Conservation (phyloP, 2,113 vertebrate species). For the Hypomesus transpacificus region DNA sequence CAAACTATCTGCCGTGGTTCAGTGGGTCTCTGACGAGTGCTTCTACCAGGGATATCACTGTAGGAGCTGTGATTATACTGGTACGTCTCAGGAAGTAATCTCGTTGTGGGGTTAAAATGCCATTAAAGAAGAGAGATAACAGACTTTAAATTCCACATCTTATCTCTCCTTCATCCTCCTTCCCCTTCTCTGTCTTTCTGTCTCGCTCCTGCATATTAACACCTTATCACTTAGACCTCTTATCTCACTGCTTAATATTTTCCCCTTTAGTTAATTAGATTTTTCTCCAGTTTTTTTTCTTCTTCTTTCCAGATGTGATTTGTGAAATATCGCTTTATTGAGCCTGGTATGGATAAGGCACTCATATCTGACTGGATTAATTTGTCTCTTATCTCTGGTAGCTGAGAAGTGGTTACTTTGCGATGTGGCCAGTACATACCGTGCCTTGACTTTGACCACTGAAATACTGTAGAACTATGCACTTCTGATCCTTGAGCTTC, state of each 20-base stretch:
- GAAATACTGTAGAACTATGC: not conserved
- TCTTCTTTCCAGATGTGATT: not conserved
- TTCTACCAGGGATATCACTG: conserved; percentile 13
- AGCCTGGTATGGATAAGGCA: conserved; percentile 27
- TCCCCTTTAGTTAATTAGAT: conserved; percentile 35
- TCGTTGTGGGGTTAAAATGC: conserved; percentile 36
- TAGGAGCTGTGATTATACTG: conserved; percentile 18
- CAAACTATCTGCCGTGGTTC: not conserved
- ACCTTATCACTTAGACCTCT: conserved; percentile 42
- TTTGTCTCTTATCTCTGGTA: conserved; percentile 29
- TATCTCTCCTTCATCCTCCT: conserved; percentile 27
- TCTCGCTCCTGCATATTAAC: conserved; percentile 46
- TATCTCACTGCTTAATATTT: conserved; percentile 42
- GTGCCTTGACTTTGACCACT: too few species aligned
- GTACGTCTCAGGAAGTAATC: conserved; percentile 26
- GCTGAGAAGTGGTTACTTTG: not conserved
- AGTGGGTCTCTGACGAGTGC: conserved; percentile 13
- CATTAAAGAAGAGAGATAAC: conserved; percentile 33
- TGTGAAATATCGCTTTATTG: conserved; percentile 17
- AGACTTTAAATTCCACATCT: conserved; percentile 22
- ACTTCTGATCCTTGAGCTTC: too few species aligned
- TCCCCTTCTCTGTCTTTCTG: conserved; percentile 2
- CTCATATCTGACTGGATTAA: conserved; percentile 28
- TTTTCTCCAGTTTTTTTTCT: conserved; percentile 6
- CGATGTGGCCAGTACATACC: too few species aligned